Conservation (phyloP, 1,140 invertebrate species). For the Drosophila triauraria region DNA sequence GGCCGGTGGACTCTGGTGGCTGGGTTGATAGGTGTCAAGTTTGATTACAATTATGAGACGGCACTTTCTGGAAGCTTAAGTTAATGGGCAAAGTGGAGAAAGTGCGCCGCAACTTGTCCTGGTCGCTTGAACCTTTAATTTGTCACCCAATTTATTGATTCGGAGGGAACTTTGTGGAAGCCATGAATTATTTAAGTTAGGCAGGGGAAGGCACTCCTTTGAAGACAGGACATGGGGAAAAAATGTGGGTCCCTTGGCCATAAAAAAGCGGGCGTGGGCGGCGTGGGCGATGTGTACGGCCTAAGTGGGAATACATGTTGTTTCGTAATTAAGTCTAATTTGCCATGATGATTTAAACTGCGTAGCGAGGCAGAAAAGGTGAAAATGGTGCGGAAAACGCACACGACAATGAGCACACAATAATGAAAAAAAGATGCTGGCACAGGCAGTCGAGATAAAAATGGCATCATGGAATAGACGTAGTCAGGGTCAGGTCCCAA, state of each 20-base stretch:
- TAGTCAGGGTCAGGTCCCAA: conserved; percentile 56
- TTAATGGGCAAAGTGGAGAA: conserved; percentile 17
- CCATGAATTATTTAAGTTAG: conserved; percentile 29
- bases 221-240: conserved; percentile 1
- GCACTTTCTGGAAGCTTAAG: conserved; percentile 40
- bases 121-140: conserved; percentile 25
- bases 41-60: conserved; percentile 79
- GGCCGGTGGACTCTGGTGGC: neutral
- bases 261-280: neutral
- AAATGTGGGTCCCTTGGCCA: conserved; percentile 9
- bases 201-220: conserved; percentile 11
- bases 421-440: conserved; percentile 46
- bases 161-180: neutral
- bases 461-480: conserved; percentile 50
- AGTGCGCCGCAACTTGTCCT: conserved; percentile 9
- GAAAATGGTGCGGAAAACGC: conserved; percentile 66
- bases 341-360: conserved; percentile 79
- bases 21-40: conserved; percentile 60
- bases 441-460: conserved; percentile 57
- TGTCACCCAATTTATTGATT: conserved; percentile 42
- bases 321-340: conserved; percentile 77
- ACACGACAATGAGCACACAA: conserved; percentile 59
- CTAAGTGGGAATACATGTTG: conserved; percentile 77
- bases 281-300: conserved; percentile 6
- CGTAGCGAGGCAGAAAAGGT: conserved; percentile 66